These are phyloP conservation scores for Brienomyrus brachyistius DNA, from an alignment of 2,113 vertebrate genomes.

Conservation along the genomic window DNA sequence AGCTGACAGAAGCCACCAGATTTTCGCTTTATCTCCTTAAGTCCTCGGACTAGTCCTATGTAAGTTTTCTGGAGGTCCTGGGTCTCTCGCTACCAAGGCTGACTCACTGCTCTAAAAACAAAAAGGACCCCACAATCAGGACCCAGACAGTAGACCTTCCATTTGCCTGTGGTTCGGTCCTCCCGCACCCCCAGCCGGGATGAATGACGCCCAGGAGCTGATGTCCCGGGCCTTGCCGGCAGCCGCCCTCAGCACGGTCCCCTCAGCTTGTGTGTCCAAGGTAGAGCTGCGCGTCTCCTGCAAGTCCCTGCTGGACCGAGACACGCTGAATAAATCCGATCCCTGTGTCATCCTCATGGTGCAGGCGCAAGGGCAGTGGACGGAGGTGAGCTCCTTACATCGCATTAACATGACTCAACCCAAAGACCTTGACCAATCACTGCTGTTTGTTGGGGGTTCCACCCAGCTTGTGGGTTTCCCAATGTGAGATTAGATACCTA, in stretches of 20 bases:
- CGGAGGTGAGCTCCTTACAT: conserved; percentile 66
- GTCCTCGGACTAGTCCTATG: neutral
- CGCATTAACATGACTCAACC: neutral
- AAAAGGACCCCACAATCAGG: neutral
- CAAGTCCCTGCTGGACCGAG: conserved; percentile 84
- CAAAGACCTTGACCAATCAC: neutral
- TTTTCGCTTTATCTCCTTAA: neutral
- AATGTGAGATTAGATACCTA: neutral
- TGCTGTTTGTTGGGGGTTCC: neutral
- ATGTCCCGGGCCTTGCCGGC: conserved; percentile 53
- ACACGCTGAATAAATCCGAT: conserved; percentile 91
- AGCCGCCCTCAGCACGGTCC: conserved; percentile 63
- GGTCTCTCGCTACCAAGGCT: neutral
- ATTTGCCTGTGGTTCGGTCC: conserved; percentile 31
- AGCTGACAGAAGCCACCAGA: neutral
- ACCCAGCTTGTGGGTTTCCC: neutral
- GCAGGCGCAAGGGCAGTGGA: conserved; percentile 85
- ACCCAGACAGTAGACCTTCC: neutral
- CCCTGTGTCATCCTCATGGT: conserved; percentile 84
- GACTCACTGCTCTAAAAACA: neutral
- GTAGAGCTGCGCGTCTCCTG: conserved; percentile 91
- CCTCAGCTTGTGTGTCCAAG: conserved; percentile 76
- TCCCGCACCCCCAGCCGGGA: conserved; percentile 46
- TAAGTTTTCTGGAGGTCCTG: neutral
- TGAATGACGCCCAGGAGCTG: conserved; percentile 68